phyloP scores from a whole-genome alignment of 2,888 invertebrate species.

The Rhyacophila evoluta region DNA sequence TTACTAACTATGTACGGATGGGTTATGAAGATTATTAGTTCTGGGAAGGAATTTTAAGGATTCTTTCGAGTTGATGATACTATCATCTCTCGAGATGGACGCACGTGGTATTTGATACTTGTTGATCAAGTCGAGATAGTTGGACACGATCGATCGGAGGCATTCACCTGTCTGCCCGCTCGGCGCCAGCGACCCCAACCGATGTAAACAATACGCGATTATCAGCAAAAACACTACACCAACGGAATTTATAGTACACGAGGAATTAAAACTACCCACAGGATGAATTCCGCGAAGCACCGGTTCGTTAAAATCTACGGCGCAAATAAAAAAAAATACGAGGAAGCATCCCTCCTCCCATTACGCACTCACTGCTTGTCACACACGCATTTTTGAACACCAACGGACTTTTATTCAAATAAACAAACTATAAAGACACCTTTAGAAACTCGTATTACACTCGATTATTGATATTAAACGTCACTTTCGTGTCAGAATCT shows the following conservation, averaged over 20 bases:
- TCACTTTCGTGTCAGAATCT: constrained; percentile 59
- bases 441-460: constrained; percentile 3
- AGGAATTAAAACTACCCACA: not conserved
- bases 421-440: constrained; percentile 38
- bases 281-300: not conserved
- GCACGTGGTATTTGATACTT: constrained; percentile 49
- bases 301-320: not conserved
- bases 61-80: not conserved
- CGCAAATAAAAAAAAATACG: not conserved
- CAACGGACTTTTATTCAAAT: constrained; percentile 50
- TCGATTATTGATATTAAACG: not conserved
- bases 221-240: constrained; percentile 19
- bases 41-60: not conserved
- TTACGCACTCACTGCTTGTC: constrained; percentile 32
- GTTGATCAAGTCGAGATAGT: constrained; percentile 44
- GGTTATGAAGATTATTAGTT: no score
- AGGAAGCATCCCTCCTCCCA: constrained; percentile 35
- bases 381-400: constrained; percentile 44
- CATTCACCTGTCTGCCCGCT: constrained; percentile 49
- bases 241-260: not conserved
- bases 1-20: no score
- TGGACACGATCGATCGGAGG: constrained; percentile 49
- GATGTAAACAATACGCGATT: constrained; percentile 41
- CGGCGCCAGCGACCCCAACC: constrained; percentile 40
- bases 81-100: constrained; percentile 13